A percentile compares a stretch with the other conserved stretches of the same genome.
Evolutionary conservation across 1,140 invertebrate genomes (phyloP).

Genomic region (Apis dorsata): DNA sequence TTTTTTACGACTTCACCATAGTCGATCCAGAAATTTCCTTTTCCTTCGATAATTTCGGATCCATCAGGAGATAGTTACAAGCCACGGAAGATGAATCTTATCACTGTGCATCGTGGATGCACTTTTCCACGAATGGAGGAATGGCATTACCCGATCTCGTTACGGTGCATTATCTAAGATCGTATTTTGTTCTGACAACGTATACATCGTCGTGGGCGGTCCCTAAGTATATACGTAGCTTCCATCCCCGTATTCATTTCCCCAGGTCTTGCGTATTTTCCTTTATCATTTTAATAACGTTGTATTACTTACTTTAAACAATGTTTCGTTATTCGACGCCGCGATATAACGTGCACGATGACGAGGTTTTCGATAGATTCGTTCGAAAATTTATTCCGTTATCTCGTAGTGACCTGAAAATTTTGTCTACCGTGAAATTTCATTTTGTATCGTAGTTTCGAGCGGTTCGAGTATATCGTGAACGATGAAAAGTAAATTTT

Average conservation of each 20-base stretch:
- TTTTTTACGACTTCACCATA: slow-evolving; percentile 13
- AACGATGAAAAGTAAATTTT: slow-evolving; percentile 15
- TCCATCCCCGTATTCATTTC: neutral
- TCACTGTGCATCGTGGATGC: slow-evolving; percentile 11
- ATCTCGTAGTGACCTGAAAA: slow-evolving; percentile 14
- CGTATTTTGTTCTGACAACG: slow-evolving; percentile 21
- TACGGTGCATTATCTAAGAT: slow-evolving; percentile 34
- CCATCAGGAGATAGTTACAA: neutral
- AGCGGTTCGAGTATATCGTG: neutral
- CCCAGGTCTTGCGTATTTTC: neutral
- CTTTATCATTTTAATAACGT: slow-evolving; percentile 11
- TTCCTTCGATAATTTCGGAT: slow-evolving; percentile 48
- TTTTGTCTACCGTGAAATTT: slow-evolving; percentile 37
- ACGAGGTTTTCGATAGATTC: slow-evolving; percentile 32
- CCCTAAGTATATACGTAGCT: neutral
- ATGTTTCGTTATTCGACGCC: too few species aligned
- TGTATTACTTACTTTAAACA: slow-evolving; percentile 6
- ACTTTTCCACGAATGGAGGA: slow-evolving; percentile 6
- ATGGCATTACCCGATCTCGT: slow-evolving; percentile 19
- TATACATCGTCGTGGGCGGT: slow-evolving; percentile 19
- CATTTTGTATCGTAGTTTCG: slow-evolving; percentile 13
- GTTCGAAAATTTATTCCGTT: slow-evolving; percentile 29
- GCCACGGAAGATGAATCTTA: slow-evolving; percentile 34
- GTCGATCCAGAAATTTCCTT: slow-evolving; percentile 24
- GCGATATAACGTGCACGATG: neutral